These are phyloP conservation scores for Hedya salicella DNA, from an alignment of 2,888 invertebrate genomes.

Conservation along the genomic window DNA sequence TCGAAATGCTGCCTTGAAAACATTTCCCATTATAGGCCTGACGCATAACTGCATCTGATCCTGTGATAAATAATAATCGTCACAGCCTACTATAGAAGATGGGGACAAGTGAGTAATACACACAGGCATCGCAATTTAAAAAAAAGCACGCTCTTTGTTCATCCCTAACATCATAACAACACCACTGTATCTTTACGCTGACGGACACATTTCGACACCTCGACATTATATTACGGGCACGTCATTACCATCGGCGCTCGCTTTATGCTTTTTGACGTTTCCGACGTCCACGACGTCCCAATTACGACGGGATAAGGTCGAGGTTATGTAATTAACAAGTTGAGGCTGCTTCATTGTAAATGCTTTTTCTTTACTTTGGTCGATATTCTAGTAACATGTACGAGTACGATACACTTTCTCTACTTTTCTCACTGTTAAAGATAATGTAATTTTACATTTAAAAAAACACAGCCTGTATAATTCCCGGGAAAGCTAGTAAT, in stretches of 20 bases:
- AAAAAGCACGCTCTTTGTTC: neutral
- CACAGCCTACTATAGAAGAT: too few relatives aligned
- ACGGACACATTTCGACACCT: neutral
- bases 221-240: neutral
- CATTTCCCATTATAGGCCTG: too few relatives aligned
- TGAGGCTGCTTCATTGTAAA: neutral
- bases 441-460: too few relatives aligned
- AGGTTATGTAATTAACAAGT: neutral
- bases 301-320: constrained; percentile 1
- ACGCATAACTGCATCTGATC: too few relatives aligned
- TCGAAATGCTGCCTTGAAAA: too few relatives aligned
- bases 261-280: neutral
- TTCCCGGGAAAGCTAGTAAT: too few relatives aligned
- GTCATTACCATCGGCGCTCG: neutral
- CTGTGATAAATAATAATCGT: too few relatives aligned
- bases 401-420: too few relatives aligned
- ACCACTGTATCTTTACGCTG: neutral
- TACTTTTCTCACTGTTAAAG: too few relatives aligned
- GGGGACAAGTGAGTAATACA: too few relatives aligned
- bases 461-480: too few relatives aligned
- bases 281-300: neutral
- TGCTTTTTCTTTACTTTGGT: neutral
- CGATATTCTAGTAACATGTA: too few relatives aligned
- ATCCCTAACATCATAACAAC: neutral
- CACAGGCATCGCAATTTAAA: neutral